These are phyloP conservation scores for Harlomillsia oculata DNA, from an alignment of 1,140 invertebrate genomes.

Conservation along the genomic window DNA sequence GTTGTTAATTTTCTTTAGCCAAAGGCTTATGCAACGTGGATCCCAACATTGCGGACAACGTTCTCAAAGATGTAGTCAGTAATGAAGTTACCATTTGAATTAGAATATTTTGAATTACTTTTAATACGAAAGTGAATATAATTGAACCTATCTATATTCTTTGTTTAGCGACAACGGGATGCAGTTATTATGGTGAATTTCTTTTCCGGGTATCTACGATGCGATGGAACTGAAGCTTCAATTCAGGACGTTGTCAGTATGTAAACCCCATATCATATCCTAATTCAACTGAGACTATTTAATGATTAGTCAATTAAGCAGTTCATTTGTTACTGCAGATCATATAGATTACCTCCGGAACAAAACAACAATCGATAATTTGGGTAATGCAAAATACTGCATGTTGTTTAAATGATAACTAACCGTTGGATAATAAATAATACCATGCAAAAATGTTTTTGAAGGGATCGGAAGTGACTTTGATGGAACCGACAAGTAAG, in stretches of 20 bases:
- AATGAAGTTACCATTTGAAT: background rate
- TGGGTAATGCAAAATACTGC: no score
- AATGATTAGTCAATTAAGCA: background rate
- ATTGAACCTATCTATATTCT: background rate
- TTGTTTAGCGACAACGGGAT: slow-evolving; percentile 42
- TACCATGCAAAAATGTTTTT: no score
- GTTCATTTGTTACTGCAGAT: slow-evolving; percentile 37
- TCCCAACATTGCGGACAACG: slow-evolving; percentile 45
- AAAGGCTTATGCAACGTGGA: slow-evolving; percentile 42
- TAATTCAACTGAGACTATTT: background rate
- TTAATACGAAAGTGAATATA: background rate
- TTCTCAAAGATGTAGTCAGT: slow-evolving; percentile 43
- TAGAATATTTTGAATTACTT: no score
- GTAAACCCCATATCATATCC: background rate
- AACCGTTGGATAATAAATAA: no score
- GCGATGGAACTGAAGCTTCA: slow-evolving; percentile 39
- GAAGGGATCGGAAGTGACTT: slow-evolving; percentile 41
- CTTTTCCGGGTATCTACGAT: slow-evolving; percentile 42
- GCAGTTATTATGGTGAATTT: slow-evolving; percentile 48
- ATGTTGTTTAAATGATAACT: no score
- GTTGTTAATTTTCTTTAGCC: slow-evolving; percentile 28
- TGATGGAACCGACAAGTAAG: slow-evolving; percentile 41
- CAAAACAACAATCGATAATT: slow-evolving; percentile 40
- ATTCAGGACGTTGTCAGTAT: slow-evolving; percentile 44
- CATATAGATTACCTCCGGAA: slow-evolving; percentile 45